These are phyloP conservation scores for Caradrina kadenii DNA, from an alignment of 2,888 invertebrate genomes.

Conservation along the genomic window DNA sequence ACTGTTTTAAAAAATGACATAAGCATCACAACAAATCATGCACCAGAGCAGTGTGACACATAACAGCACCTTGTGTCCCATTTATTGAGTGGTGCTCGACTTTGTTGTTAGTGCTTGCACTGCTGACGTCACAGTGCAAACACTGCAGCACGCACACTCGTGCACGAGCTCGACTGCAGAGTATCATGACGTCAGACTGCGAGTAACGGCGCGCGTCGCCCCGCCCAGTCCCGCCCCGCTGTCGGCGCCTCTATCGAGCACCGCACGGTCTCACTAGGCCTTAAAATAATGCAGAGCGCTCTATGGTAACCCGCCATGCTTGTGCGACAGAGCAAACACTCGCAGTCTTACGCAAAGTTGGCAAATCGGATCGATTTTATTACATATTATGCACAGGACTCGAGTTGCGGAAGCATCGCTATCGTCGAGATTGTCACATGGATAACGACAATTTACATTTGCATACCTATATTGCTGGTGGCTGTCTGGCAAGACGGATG, in stretches of 20 bases:
- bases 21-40: background rate
- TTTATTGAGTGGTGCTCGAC: conserved; percentile 24
- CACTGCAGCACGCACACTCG: conserved; percentile 46
- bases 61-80: conserved; percentile 3
- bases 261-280: conserved; percentile 35
- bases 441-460: conserved; percentile 67
- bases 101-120: conserved; percentile 7
- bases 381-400: background rate
- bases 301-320: conserved; percentile 13
- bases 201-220: conserved; percentile 70
- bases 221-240: conserved; percentile 86
- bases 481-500: conserved; percentile 77
- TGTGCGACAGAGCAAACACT: conserved; percentile 35
- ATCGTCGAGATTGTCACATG: conserved; percentile 31
- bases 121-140: conserved; percentile 58
- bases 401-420: conserved; percentile 33
- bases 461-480: conserved; percentile 69
- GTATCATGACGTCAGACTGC: conserved; percentile 72
- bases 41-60: background rate
- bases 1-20: background rate
- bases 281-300: conserved; percentile 48
- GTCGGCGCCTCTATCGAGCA: conserved; percentile 63
- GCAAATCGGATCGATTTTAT: conserved; percentile 14
- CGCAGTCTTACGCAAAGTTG: conserved; percentile 2
- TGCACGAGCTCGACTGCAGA: conserved; percentile 14